Evolutionary conservation across 2,888 invertebrate genomes (phyloP), one percentile per base, ranked within the genome.

Genomic region (Lapara coniferarum): DNA sequence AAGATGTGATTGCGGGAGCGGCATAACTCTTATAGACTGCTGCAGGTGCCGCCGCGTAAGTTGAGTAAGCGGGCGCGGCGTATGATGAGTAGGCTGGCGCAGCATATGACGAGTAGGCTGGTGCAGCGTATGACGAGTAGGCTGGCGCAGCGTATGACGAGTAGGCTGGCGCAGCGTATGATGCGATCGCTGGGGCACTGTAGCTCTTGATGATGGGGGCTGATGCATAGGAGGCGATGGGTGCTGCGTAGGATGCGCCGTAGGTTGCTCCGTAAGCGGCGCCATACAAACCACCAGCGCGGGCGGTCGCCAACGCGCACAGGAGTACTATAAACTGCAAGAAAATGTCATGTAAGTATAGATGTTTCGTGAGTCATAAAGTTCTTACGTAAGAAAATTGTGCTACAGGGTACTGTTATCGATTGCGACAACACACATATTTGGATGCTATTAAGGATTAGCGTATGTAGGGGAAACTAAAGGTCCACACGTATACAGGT

Each of bases 251-350:
- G 49, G 71, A 69, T 7, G 71, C 88, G 77, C 71, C 91, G 84
- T 73, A 94, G 37, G 76, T 70, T 30, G 80, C 89, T 72, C 81
- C 84, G 74, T 83, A 84, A 0, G 82, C 75, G 4, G 84, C 83
- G 66, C 86, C 85, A 71, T 82, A 76, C 16, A 95, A 78, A 67
- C 90, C 81, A 71, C 95, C 96, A 75, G 95, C 95, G 80, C 90
- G 93, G 77, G 93, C 95, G 67, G 91, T 90, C 70, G 95, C 95
- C 85, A 95, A 87, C 74, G 93, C 87, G 80, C 95, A 92, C 84
- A 93, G 90, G 77, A 96, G 85, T 71, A 95, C 87, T 80, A 95
- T 80, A 77, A 95, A 87, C 95, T 90, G 88, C 37, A 85, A 88
- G 69, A 75, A 74, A 74, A 76, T 68, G 71, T 69, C 46, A 73